Evolutionary conservation across 2,113 vertebrate genomes (phyloP).

Genomic region (Bombycilla garrulus): DNA sequence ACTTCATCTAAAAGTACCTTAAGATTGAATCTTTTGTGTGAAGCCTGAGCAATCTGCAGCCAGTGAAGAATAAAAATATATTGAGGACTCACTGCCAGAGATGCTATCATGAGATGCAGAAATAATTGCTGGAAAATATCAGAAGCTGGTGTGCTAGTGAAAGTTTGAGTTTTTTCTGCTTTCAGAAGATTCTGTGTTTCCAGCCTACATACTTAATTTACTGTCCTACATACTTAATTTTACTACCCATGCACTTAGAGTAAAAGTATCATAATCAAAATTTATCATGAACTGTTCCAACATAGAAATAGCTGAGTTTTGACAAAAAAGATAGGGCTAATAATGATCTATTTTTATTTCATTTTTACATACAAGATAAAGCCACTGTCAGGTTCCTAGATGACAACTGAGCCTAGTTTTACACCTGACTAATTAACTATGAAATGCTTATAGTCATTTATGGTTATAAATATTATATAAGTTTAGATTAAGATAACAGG

Average conservation of each 20-base stretch:
- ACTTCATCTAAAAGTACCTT: slow-evolving; percentile 38
- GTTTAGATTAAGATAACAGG: neutral
- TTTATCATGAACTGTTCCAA: neutral
- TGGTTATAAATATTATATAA: neutral
- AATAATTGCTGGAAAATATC: slow-evolving; percentile 18
- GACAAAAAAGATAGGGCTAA: neutral
- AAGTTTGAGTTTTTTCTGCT: neutral
- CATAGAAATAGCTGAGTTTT: neutral
- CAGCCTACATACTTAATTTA: neutral
- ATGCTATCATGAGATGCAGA: neutral
- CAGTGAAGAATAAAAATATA: slow-evolving; percentile 31
- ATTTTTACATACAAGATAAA: neutral
- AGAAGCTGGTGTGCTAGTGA: neutral
- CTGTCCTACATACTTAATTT: neutral
- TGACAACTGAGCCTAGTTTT: neutral
- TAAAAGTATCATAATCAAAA: neutral
- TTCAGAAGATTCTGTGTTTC: neutral
- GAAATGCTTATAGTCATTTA: neutral
- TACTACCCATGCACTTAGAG: no score
- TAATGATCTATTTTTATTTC: neutral
- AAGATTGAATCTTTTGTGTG: slow-evolving; percentile 40
- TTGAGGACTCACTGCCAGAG: neutral
- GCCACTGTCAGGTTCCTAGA: neutral
- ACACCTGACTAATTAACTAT: neutral
- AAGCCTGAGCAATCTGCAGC: neutral